Evolutionary conservation across 2,888 invertebrate species (phyloP).

Genomic region (Ectemnius continuus): DNA sequence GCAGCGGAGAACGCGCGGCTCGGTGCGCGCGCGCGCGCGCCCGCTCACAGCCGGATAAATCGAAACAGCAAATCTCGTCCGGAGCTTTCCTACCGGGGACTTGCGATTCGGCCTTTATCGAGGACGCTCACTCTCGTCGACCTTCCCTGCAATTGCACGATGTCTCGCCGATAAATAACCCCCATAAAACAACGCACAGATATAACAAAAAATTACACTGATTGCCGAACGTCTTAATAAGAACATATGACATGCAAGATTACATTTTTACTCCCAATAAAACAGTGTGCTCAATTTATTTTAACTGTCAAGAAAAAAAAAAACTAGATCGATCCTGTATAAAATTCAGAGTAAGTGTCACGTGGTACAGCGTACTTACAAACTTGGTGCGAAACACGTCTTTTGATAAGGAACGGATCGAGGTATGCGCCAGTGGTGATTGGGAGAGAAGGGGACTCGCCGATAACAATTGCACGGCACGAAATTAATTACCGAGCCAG

Average conservation of each 20-base stretch:
- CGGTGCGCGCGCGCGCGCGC: slow-evolving; percentile 26
- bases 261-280: too few species aligned
- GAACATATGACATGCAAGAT: too few species aligned
- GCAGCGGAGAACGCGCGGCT: not conserved
- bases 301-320: too few species aligned
- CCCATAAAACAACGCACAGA: slow-evolving; percentile 23
- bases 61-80: slow-evolving; percentile 39
- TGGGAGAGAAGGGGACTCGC: not conserved
- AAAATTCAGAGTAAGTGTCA: too few species aligned
- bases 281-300: too few species aligned
- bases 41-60: slow-evolving; percentile 29
- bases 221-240: too few species aligned
- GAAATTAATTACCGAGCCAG: slow-evolving; percentile 47
- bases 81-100: slow-evolving; percentile 24
- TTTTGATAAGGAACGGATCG: slow-evolving; percentile 22
- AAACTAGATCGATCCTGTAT: too few species aligned
- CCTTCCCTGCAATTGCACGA: slow-evolving; percentile 10
- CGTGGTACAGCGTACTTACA: too few species aligned
- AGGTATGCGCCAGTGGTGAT: not conserved
- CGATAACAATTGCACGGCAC: slow-evolving; percentile 33
- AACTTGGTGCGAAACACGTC: too few species aligned
- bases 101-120: slow-evolving; percentile 38
- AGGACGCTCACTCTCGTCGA: slow-evolving; percentile 19
- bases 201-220: too few species aligned
- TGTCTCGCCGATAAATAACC: not conserved